Evolutionary conservation across 2,888 invertebrate genomes (phyloP), one percentile per base, ranked within the genome.

Genomic region (Tryphoninae sp.): DNA sequence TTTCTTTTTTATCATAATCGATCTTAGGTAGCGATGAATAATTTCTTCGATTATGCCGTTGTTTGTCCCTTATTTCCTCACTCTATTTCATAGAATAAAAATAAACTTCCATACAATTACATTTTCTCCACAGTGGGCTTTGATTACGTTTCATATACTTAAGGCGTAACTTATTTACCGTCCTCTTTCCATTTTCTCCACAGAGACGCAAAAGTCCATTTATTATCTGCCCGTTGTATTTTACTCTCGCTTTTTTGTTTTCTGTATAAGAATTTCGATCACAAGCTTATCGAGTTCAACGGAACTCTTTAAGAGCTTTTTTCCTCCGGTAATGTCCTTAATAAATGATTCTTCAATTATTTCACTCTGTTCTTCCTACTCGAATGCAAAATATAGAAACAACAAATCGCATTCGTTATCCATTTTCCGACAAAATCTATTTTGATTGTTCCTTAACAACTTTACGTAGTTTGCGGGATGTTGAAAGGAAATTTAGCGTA

Each of bases 381-480:
- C 16, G 23, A 23, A 45, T 68, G 33, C 11, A 22, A 11, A 19
- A 64, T 6, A 61, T 2, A 26, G 40, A 42, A 49, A 19, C 19
- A 26, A 55, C 26, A 68, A 58, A 62, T 65, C 33, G n/a, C n/a
- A 45, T 45, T 64, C 33, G 40, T 64, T 62, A 49, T 62, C 26
- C 33, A 9, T 68, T 42, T 58, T n/a, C 11, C 16, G 51, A 69
- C 58, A 62, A 59, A 55, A 51, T 40, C 22, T 73, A 16, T 74
- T 65, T 73, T 55, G 22, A 59, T 80, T 76, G 61, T 23, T 80
- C 77, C 77, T 23, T 4, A 59, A 69, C 55, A 23, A 26, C 22
- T 22, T 22, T 59, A 23, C 3, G 40, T 59, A 45, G 33, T 65
- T 42, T 40, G 22, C n/a, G 23, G 62, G 62, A 69, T 42, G 45